These are phyloP conservation scores for Zaprionus ornatus DNA, from an alignment of 1,140 invertebrate genomes.

Conservation along the genomic window DNA sequence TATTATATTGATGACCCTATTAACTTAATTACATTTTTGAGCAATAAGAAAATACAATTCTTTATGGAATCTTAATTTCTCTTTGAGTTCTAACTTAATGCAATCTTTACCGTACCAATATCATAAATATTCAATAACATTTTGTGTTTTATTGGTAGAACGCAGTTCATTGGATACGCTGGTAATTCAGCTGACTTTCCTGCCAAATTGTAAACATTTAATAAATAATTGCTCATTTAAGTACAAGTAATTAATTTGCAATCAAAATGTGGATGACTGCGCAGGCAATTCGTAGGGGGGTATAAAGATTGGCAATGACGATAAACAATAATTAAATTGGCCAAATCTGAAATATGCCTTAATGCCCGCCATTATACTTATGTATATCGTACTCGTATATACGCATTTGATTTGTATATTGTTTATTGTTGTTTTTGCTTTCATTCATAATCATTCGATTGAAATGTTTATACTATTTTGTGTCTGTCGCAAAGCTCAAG, in stretches of 20 bases:
- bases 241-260: conserved; percentile 4
- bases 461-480: conserved; percentile 53
- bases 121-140: too few species aligned
- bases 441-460: conserved; percentile 34
- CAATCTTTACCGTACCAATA: too few species aligned
- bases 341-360: conserved; percentile 3
- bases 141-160: neutral
- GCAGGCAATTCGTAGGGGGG: neutral
- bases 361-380: neutral
- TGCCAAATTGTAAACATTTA: neutral
- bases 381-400: neutral
- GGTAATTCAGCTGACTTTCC: neutral
- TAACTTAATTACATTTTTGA: too few species aligned
- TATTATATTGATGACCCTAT: too few species aligned
- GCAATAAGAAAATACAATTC: too few species aligned
- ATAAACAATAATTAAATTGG: conserved; percentile 6
- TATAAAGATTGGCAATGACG: neutral
- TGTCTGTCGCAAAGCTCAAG: conserved; percentile 37
- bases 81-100: too few species aligned
- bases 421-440: conserved; percentile 25
- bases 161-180: neutral
- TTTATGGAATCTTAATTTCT: too few species aligned
- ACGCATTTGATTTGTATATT: conserved; percentile 3
- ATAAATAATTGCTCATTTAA: conserved; percentile 2
- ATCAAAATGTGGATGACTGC: neutral